Conservation (phyloP, 2,113 vertebrate species). For the Peromyscus californicus region DNA sequence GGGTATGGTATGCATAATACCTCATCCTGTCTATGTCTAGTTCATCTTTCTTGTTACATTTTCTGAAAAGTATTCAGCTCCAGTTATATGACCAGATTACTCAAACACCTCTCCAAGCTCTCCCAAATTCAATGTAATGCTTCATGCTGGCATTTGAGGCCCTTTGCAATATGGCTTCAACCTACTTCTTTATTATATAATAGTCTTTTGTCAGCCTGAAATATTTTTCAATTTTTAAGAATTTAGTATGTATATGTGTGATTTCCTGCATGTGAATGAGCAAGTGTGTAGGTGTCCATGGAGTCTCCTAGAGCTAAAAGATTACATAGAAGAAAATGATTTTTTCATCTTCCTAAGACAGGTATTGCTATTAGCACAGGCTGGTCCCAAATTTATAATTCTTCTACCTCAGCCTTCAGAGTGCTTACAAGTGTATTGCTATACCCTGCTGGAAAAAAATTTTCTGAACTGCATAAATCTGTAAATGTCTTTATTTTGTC, state of each 20-base stretch:
- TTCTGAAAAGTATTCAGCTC: constrained; percentile 46
- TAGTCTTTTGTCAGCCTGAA: constrained; percentile 13
- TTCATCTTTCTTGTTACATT: constrained; percentile 50
- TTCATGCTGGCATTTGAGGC: not conserved
- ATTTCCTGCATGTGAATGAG: not conserved
- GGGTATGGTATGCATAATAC: constrained; percentile 17
- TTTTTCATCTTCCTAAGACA: not conserved
- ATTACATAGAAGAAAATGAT: constrained; percentile 17
- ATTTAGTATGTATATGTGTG: not conserved
- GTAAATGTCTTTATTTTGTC: constrained; percentile 61
- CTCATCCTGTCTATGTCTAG: constrained; percentile 19
- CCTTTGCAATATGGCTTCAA: constrained; percentile 20
- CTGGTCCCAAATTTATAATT: not conserved
- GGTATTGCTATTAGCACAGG: not conserved
- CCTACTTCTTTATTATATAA: not conserved
- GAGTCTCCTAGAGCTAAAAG: not conserved
- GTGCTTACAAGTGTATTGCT: not conserved
- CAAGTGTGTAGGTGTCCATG: too few species aligned
- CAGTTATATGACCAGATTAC: not conserved
- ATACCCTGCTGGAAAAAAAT: not conserved
- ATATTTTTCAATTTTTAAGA: not conserved
- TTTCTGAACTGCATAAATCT: not conserved
- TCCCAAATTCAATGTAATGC: constrained; percentile 1
- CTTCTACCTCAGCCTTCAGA: not conserved
- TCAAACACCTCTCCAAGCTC: constrained; percentile 26